Conservation (phyloP, 2,113 vertebrate genomes). For the Columba janthina region DNA sequence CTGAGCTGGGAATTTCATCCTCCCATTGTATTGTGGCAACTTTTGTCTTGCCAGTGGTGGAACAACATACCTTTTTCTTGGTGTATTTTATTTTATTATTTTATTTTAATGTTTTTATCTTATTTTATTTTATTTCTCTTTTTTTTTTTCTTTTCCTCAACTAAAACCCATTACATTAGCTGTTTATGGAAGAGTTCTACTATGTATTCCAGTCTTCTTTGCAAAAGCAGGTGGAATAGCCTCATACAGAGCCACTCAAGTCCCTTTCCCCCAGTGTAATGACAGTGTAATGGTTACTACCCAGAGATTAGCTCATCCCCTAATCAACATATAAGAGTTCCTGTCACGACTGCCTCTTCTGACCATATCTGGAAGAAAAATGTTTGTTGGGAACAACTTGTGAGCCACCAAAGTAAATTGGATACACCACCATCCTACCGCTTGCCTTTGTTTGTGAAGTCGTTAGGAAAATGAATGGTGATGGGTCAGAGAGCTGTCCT, state of each 20-base stretch:
- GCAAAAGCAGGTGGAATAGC: neutral
- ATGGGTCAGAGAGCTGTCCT: neutral
- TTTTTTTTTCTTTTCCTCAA: neutral
- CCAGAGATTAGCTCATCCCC: neutral
- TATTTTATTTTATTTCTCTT: too few species aligned
- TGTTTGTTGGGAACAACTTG: neutral
- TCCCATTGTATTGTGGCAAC: neutral
- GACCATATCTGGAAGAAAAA: neutral
- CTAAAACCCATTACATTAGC: neutral
- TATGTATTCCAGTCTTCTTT: neutral
- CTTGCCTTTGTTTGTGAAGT: neutral
- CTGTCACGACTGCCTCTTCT: neutral
- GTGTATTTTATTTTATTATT: too few species aligned
- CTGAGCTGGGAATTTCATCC: neutral
- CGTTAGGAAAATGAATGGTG: neutral
- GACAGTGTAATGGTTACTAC: rapidly evolving
- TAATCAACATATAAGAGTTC: neutral
- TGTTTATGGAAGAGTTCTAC: neutral
- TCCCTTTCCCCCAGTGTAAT: neutral
- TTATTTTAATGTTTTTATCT: too few species aligned
- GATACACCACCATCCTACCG: neutral
- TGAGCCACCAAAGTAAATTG: neutral
- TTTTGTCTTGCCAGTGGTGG: neutral
- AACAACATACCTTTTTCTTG: neutral
- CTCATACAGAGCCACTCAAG: neutral